Evolutionary conservation across 2,797 vertebrate species (phyloP), one percentile per base, ranked within the genome.

Genomic region (Hoplostethus atlanticus): DNA sequence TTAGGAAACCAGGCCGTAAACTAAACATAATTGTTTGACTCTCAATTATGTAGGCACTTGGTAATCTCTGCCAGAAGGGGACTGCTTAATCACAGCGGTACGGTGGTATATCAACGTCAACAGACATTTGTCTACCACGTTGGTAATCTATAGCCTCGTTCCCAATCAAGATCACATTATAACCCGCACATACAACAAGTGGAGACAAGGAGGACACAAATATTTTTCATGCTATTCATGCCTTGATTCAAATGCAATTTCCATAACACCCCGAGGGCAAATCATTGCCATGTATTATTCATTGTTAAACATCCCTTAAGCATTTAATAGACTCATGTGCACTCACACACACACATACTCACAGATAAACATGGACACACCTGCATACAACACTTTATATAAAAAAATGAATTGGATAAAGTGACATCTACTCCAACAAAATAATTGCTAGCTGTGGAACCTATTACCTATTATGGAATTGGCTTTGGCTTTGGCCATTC

Each of bases 31-130:
- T 84, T 87, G 76, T 90, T 88, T 84, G 68, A 87, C 80, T 88
- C 81, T 81, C 83, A 85, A 84, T 90, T 72, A 88, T 84, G 85
- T 71, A 76, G 55, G 51, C 81, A 76, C 59, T 87, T 90, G 83
- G 71, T 86, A 91, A 90, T 91, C 82, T 77, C 44, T 68, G 87
- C 82, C 86, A 85, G 82, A 83, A 90, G 83, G 84, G 77, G 60
- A 78, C 74, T 76, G 80, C 69, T 90, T 88, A 82, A 88, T 90
- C 82, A 83, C 74, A 83, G 61, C 76, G 73, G 67, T 12, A 58
- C 76, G 79, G 79, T 74, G 70, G 79, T 83, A 75, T 84, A 88
- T 90, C 87, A 83, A 83, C 76, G 73, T 84, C 79, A 79, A 79
- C 89, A 86, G 65, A 72, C 78, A 70, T 84, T 85, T 86, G 81